These are phyloP conservation scores for Pteromalus puparum DNA, from an alignment of 1,140 invertebrate species.

Conservation along the genomic window DNA sequence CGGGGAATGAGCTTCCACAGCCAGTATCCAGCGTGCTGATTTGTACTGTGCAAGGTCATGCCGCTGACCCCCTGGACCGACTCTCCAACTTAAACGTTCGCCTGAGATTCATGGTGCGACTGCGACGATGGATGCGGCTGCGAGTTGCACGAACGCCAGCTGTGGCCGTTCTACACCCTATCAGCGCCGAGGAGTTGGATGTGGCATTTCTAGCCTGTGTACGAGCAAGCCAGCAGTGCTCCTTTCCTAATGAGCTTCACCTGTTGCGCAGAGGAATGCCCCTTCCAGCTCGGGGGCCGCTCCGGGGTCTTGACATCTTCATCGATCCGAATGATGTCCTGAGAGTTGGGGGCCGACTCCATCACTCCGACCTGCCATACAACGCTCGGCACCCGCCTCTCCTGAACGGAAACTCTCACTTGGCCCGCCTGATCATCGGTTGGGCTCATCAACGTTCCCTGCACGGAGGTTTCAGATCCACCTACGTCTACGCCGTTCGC, in stretches of 20 bases:
- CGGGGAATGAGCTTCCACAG: neutral
- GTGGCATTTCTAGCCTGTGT: neutral
- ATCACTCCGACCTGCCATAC: neutral
- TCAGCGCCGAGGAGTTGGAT: neutral
- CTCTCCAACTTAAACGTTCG: neutral
- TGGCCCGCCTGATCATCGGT: neutral
- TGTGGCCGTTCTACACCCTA: neutral
- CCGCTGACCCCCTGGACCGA: neutral
- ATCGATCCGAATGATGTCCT: conserved; percentile 4
- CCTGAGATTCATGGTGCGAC: neutral
- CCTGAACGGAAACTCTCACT: neutral
- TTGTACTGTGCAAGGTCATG: neutral
- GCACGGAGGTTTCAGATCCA: neutral
- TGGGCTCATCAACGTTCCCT: neutral
- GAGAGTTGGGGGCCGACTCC: conserved; percentile 37
- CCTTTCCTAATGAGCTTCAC: neutral
- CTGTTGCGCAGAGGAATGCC: neutral
- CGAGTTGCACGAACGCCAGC: neutral
- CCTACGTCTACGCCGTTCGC: neutral
- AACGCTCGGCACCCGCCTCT: conserved; percentile 31
- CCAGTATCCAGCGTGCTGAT: neutral
- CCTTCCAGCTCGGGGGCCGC: neutral
- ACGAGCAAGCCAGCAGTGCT: neutral
- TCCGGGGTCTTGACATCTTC: neutral
- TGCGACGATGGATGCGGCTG: neutral